Base-by-base conservation (phyloP, 2,888 invertebrate species). In the Ochropleura plecta region DNA sequence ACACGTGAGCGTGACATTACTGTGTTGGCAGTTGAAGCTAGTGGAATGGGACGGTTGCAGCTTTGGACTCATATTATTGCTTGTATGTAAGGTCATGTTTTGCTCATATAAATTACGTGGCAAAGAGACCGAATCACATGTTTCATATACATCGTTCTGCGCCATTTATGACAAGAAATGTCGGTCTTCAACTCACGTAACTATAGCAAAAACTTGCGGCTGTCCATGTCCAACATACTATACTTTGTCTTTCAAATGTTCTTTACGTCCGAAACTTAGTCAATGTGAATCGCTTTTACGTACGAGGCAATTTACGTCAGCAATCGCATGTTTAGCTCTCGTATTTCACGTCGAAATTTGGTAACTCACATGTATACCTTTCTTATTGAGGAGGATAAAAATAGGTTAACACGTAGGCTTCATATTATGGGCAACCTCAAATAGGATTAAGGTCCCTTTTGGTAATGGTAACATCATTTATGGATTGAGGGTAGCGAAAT, bases 261-360 rank as follows among this genome's bases (percentile, higher is more conserved):
- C 81, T 88, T 88, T 90, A 90, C 91, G 89, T 89, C 90, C 90
- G 75, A 76, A 79, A 80, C 76, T 85, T 87, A 86, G 86, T 86
- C 86, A 85, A 86, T 83, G 85, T 80, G 80, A 84, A 87, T 87
- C 73, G 84, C 83, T 83, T 86, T 82, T 88, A 89, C 88, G 85
- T 88, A 82, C 70, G 70, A 85, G 84, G 78, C 83, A 87, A 84
- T 88, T 86, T 89, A 85, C 91, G 89, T 91, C 90, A 91, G 83
- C 86, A 83, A 78, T 86, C 78, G 85, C 84, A 84, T 89, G 85
- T 84, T 85, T 67, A 67, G 67, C 51, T 83, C 73, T 84, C 81
- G 83, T 88, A 83, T 82, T 83, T 86, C 85, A 85, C 60, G 68
- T 73, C 20, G 78, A 87, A 88, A 79, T 86, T 88, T 84, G 75